A percentile compares a stretch with the other conserved stretches of the same genome.
These are phyloP conservation scores for Gastrophysa polygoni DNA, from an alignment of 2,888 invertebrate genomes.

Conservation along the genomic window DNA sequence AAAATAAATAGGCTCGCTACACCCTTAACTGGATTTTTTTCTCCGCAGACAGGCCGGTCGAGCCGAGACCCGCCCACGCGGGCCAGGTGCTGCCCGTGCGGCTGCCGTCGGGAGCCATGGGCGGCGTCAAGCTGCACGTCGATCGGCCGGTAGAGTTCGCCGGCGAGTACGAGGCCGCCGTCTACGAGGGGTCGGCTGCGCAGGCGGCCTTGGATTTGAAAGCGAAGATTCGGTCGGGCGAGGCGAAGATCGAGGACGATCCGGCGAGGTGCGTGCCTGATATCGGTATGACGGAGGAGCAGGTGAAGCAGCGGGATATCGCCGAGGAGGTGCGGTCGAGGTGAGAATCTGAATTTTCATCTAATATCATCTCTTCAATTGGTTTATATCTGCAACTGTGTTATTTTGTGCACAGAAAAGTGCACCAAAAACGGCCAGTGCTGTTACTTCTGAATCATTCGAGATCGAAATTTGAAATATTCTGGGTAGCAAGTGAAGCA, in stretches of 20 bases:
- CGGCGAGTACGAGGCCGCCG: conserved; percentile 64
- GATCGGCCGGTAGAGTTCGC: conserved; percentile 65
- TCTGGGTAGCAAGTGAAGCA: too few species aligned
- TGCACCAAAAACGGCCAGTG: too few species aligned
- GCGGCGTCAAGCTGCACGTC: conserved; percentile 71
- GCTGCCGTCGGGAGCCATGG: conserved; percentile 66
- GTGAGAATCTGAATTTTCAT: too few species aligned
- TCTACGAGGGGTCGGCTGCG: conserved; percentile 71
- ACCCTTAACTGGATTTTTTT: too few species aligned
- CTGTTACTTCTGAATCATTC: too few species aligned
- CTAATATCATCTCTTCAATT: too few species aligned
- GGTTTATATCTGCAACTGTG: too few species aligned
- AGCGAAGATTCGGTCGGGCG: conserved; percentile 29
- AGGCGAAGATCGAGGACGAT: conserved; percentile 22
- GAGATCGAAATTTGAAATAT: too few species aligned
- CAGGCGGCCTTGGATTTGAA: conserved; percentile 32
- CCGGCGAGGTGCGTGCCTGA: conserved; percentile 63
- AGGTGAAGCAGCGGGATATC: conserved; percentile 62
- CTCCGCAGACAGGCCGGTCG: conserved; percentile 45
- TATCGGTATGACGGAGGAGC: conserved; percentile 66
- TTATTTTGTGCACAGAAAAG: too few species aligned
- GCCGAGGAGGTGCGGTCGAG: conserved; percentile 64
- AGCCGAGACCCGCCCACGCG: conserved; percentile 40
- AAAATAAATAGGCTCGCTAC: too few species aligned
- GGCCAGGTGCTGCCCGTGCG: conserved; percentile 67